Base-by-base conservation (phyloP, 2,113 vertebrate species). In the Lates calcarifer region DNA sequence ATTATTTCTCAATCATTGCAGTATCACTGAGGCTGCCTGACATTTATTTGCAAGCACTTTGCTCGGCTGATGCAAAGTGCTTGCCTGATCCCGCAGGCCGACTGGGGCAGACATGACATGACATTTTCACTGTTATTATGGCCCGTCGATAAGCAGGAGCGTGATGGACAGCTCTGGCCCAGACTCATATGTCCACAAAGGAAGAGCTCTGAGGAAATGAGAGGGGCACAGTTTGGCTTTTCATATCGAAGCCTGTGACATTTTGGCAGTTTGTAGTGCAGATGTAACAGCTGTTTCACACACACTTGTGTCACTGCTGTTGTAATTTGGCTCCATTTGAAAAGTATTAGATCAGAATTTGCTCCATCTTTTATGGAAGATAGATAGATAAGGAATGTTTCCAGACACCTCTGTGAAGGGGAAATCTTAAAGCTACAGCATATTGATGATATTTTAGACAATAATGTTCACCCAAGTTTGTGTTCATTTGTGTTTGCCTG, bases 31-130 rank as follows among this genome's bases (percentile, higher is more conserved):
- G 45, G 43, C 74, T 18, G 55, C 6, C 57, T 70, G 75, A 85
- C 75, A 87, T 84, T 83, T 79, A 61, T 82, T 57, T 72, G 45
- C 26, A 11, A 47, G 72, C 2, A 28, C 22, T 64, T 68, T 76
- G 10, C 79, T 79, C 76, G 24, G 67, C 20, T 37, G 9, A 68
- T n/a, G 39, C 5, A n/a, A n/a, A n/a, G n/a, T n/a, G n/a, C n/a
- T n/a, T n/a, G 1, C 74, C 66, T 67, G 60, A 78, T 81, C 69
- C n/a, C 15, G 1, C n/a, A 0, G 73, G 45, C n/a, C n/a, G 17
- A 53, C 1, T 13, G 18, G 29, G 20, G 55, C 60, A 20, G 47
- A 60, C 61, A 68, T 11, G 33, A 86, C 41, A 1, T 64, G 79
- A 83, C 77, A 73, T 85, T 85, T 81, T 66, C 62, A 43, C 58